These are phyloP conservation scores for Trachemys scripta DNA, from an alignment of 2,113 vertebrate genomes.

Conservation along the genomic window DNA sequence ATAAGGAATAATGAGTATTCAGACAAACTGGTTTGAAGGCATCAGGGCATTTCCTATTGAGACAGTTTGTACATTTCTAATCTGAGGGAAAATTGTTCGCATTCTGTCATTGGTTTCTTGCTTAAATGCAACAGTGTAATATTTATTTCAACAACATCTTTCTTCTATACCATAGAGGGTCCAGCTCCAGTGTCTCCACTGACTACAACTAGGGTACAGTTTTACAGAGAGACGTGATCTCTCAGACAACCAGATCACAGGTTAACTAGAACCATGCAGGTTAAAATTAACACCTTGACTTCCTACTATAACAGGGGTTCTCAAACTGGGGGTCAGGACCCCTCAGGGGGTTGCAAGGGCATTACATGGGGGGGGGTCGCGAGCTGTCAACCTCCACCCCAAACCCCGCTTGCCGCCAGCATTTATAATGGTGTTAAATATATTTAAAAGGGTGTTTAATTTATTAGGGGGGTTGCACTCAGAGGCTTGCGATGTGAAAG, in stretches of 20 bases:
- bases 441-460: too few relatives aligned
- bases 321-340: too few relatives aligned
- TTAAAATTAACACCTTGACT: background rate
- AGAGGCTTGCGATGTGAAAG: too few relatives aligned
- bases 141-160: background rate
- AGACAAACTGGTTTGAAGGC: background rate
- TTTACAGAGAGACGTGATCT: background rate
- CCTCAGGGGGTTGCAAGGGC: too few relatives aligned
- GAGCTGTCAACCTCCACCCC: too few relatives aligned
- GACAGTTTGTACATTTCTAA: background rate
- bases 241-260: background rate
- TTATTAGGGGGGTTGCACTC: too few relatives aligned
- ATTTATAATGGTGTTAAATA: too few relatives aligned
- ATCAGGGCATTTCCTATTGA: background rate
- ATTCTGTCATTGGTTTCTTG: background rate
- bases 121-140: rapidly evolving
- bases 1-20: constrained; percentile 1
- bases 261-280: background rate
- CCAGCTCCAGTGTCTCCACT: background rate
- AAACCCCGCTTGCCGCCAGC: too few relatives aligned
- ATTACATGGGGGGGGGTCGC: too few relatives aligned
- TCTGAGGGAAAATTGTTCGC: background rate
- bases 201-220: background rate
- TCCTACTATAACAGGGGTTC: background rate
- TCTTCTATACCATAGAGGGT: background rate